phyloP scores from a whole-genome alignment of 2,797 vertebrate genomes.

The Iguana delicatissima region DNA sequence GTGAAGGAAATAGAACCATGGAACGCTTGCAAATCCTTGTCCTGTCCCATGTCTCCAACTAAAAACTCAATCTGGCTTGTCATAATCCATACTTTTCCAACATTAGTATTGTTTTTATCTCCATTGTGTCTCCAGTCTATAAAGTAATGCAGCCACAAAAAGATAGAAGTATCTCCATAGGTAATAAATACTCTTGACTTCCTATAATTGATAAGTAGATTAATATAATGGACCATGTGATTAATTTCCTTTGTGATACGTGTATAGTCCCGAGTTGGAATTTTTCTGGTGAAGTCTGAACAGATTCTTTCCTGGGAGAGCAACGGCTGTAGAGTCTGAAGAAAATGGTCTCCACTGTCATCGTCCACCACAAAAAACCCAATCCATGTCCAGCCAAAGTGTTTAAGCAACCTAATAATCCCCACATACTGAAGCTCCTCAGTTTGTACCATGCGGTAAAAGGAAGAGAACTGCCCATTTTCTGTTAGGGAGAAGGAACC shows the following conservation, averaged over 20 bases:
- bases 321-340: neutral
- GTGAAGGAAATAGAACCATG: neutral
- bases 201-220: neutral
- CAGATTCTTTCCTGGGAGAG: neutral
- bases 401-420: neutral
- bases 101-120: too few relatives aligned
- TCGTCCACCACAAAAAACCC: neutral
- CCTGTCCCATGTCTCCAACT: neutral
- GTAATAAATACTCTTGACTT: neutral
- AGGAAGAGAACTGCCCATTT: neutral
- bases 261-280: neutral
- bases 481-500: neutral
- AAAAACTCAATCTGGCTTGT: neutral
- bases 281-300: neutral
- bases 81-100: neutral
- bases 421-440: neutral
- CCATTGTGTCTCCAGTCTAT: fast-evolving
- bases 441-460: neutral
- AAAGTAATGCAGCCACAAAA: neutral
- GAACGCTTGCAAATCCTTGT: neutral
- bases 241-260: fast-evolving
- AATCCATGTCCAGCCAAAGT: neutral
- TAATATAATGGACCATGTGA: neutral
- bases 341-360: neutral
- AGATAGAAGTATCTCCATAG: neutral